Evolutionary conservation across 2,888 invertebrate genomes (phyloP), one percentile per base, ranked within the genome.

Genomic region (Ormyrus labotus): DNA sequence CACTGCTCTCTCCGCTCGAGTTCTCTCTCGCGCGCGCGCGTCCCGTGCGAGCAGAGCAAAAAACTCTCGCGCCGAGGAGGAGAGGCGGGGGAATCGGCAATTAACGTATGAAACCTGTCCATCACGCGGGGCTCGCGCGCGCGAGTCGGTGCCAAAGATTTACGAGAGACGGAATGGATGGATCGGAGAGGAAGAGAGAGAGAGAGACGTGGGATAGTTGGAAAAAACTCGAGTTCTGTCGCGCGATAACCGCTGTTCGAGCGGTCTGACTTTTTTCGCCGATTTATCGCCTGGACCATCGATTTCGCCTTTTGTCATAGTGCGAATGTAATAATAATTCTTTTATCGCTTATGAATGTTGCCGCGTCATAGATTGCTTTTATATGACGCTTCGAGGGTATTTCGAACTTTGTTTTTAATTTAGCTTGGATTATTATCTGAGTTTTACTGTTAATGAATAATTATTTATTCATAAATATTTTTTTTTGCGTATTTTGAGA

Each of bases 21-120:
- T 2, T 19, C 19, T 19, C 19, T 19, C 19, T 1, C 19, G 19
- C 19, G 19, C 19, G 19, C 19, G 19, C 57, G 77, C 5, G 47
- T 57, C 8, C 57, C 11, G 5, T 50, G 10, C 13, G 60, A 19
- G 57, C 5, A 53, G 7, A 45, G 13, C 48, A 51, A 72, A 76
- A 80, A 58, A 61, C 19, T 19, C 19, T 19, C 19, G 19, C 19
- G 19, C 19, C 19, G 19, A 19, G 47, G 60, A 50, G 47, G 47
- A 53, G 55, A 47, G 68, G 80, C 79, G 70, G 70, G n/a, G 57
- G 87, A 85, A 86, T 85, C 84, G 84, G 84, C 88, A 89, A 89
- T 89, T 89, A 89, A 88, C 88, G 87, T 88, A 89, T 88, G 89
- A 89, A 87, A 85, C 84, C 87, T 88, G 89, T 88, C 89, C 85